Base-by-base conservation (phyloP, 2,113 vertebrate genomes). In the Aptenodytes forsteri region DNA sequence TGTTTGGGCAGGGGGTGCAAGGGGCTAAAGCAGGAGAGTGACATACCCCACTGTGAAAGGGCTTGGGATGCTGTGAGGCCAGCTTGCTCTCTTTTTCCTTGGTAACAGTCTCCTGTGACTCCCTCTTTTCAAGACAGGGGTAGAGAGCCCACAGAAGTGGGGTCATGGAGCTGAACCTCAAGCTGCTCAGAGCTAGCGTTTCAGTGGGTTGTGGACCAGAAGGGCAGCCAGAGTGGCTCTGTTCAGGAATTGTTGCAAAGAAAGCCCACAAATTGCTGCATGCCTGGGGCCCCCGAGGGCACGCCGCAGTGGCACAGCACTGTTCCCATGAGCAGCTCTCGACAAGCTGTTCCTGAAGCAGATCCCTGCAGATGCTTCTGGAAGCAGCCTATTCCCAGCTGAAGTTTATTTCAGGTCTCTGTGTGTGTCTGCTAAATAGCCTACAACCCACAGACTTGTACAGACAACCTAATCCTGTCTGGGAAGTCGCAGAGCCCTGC, bases 331-430 rank as follows among this genome's bases (percentile, higher is more conserved):
- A 73, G 93, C 79, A 54, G 54, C 6, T n/a, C 79, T 82, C 0
- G 6, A 78, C 93, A 94, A 92, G 71, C 83, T 96, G 72, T 84
- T 96, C 76, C 80, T 76, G 54, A 38, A 87, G 87, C 89, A 88
- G n/a, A 81, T 81, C 80, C 82, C 83, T 89, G 72, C 81, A 84
- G 83, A 89, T 93, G 94, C 70, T 61, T 44, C 73, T 94, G 75
- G 78, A 94, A 94, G 61, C 82, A 94, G 73, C 71, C 67, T 94
- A 15, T 83, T 95, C 88, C 88, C 90, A 93, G 40, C 22, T 65
- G 49, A 79, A 88, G 90, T 95, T 91, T 89, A 89, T 93, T 94
- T 89, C 77, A 61, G 93, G 84, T 89, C 47, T 94, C 27, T 85
- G 22, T 91, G 69, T 73, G 69, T 72, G 58, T 87, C 62, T 95